These are phyloP conservation scores for Nothoprocta pentlandii DNA, from an alignment of 2,113 vertebrate genomes.

Conservation along the genomic window DNA sequence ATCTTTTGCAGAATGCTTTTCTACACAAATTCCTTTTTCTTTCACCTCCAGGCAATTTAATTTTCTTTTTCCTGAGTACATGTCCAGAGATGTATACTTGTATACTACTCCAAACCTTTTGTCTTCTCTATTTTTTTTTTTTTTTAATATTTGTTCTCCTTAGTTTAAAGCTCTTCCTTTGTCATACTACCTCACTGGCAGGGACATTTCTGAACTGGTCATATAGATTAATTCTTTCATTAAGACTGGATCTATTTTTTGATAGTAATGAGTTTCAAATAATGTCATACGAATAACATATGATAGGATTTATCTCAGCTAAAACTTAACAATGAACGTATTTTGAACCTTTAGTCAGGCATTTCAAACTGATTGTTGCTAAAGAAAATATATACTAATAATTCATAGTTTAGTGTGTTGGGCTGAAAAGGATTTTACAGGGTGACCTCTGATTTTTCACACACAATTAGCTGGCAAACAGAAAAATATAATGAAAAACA, in stretches of 20 bases:
- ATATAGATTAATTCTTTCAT: neutral
- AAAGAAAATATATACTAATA: slow-evolving; percentile 13
- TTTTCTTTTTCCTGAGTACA: neutral
- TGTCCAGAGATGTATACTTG: neutral
- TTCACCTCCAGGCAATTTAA: neutral
- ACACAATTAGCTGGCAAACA: slow-evolving; percentile 31
- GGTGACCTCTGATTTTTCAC: slow-evolving; percentile 51
- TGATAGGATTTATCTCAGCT: neutral
- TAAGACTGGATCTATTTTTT: neutral
- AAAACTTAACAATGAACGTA: neutral
- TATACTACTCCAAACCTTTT: neutral
- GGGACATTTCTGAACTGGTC: neutral
- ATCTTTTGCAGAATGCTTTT: neutral
- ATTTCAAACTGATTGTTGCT: slow-evolving; percentile 32
- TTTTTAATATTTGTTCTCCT: neutral
- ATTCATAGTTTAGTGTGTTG: slow-evolving; percentile 20
- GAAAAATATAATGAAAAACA: slow-evolving; percentile 20
- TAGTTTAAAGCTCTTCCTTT: neutral
- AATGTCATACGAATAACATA: neutral
- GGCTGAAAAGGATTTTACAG: slow-evolving; percentile 10
- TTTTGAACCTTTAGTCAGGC: neutral
- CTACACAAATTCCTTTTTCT: neutral
- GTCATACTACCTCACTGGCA: neutral
- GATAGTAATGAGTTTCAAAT: neutral
- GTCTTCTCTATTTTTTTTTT: neutral